A percentile compares a stretch with the other conserved stretches of the same genome.
Evolutionary conservation across 2,113 vertebrate species (phyloP).

Genomic region (Scortum barcoo): DNA sequence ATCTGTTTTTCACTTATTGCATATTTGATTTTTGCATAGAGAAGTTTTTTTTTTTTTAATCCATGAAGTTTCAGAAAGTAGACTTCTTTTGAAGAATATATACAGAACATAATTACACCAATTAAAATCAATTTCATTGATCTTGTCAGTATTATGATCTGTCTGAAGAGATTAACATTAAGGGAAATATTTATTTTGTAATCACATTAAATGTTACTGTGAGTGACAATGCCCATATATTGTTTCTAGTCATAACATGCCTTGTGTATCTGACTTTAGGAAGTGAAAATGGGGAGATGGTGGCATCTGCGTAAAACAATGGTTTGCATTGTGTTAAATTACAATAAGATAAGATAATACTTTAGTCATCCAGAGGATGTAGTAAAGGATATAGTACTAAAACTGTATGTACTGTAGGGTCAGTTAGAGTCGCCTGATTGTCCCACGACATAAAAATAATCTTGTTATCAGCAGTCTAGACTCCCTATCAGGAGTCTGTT

Average conservation of each 20-base stretch:
- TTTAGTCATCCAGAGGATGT: neutral
- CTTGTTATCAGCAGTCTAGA: conserved; percentile 22
- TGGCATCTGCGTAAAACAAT: neutral
- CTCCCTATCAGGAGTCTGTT: conserved; percentile 20
- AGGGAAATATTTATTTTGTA: neutral
- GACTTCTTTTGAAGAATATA: neutral
- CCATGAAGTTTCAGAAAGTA: neutral
- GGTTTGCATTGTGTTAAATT: neutral
- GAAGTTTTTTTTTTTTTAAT: neutral
- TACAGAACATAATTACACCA: neutral
- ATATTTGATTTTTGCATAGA: no score
- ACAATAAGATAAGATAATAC: no score
- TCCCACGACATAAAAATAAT: neutral
- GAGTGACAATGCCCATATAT: neutral
- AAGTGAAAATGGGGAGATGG: neutral
- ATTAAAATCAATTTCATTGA: neutral
- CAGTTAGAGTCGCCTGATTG: conserved; percentile 4
- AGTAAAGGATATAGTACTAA: neutral
- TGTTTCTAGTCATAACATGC: neutral
- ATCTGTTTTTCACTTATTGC: no score
- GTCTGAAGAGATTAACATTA: neutral
- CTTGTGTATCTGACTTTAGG: neutral
- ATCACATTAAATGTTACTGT: neutral
- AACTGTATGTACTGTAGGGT: neutral
- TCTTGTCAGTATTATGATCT: neutral